Conservation (phyloP, 2,113 vertebrate species). For the Egretta garzetta region DNA sequence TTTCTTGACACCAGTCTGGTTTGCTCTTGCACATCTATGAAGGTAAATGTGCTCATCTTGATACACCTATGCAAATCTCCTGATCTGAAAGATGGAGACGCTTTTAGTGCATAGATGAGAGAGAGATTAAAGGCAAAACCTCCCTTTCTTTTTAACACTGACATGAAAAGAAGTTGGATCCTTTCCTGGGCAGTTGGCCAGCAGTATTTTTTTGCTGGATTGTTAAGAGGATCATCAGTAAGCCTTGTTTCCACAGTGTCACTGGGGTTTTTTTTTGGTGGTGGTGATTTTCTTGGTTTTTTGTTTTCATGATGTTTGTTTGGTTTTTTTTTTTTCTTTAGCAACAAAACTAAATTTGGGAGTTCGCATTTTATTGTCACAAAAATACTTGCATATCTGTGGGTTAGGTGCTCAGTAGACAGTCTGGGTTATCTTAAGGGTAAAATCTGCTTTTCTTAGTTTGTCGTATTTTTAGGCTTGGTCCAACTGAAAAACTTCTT, state of each 20-base stretch:
- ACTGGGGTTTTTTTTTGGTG: neutral
- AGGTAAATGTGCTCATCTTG: neutral
- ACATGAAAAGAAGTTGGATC: neutral
- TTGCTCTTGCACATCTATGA: neutral
- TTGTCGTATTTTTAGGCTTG: neutral
- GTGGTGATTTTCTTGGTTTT: neutral
- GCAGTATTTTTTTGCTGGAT: neutral
- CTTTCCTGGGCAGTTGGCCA: neutral
- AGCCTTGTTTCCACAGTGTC: neutral
- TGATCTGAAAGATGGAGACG: neutral
- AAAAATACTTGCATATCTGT: neutral
- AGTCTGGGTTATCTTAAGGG: neutral
- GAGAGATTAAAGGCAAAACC: neutral
- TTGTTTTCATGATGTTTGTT: too few relatives aligned
- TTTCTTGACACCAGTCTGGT: neutral
- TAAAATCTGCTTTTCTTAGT: neutral
- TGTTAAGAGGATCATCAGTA: constrained; percentile 1
- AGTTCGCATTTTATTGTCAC: neutral
- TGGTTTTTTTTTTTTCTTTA: neutral
- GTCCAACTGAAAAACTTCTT: neutral
- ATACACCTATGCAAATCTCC: neutral
- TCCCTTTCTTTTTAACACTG: neutral
- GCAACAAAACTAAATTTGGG: neutral
- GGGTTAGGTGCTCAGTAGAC: neutral
- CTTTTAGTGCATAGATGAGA: neutral